These are phyloP conservation scores for Catharus ustulatus DNA, from an alignment of 2,797 vertebrate genomes.

Conservation along the genomic window DNA sequence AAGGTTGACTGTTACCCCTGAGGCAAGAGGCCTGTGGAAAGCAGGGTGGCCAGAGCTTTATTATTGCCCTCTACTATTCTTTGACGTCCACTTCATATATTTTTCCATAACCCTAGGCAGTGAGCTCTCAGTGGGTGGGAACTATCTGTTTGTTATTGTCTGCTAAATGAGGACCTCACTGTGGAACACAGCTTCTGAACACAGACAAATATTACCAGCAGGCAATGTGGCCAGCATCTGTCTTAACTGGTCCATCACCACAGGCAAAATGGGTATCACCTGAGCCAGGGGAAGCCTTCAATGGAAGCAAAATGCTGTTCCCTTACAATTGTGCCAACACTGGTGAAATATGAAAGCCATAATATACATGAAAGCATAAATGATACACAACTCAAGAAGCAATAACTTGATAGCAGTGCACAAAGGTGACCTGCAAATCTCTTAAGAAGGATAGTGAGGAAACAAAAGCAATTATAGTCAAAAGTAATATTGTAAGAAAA, in stretches of 20 bases:
- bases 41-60: constrained; percentile 3
- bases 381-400: not conserved
- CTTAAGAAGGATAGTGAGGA: not conserved
- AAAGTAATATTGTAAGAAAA: not conserved
- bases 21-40: constrained; percentile 41
- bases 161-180: not conserved
- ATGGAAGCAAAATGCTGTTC: not conserved
- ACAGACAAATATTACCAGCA: not conserved
- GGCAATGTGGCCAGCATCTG: not conserved
- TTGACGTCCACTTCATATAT: constrained; percentile 46
- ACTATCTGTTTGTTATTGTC: constrained; percentile 16
- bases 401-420: not conserved
- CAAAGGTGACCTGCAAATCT: constrained; percentile 14
- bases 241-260: not conserved
- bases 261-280: not conserved
- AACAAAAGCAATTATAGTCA: not conserved
- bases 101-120: constrained; percentile 65
- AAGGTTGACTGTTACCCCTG: constrained; percentile 41
- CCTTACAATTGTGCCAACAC: not conserved
- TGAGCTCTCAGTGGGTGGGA: constrained; percentile 19
- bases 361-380: not conserved
- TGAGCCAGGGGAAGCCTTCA: not conserved
- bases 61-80: constrained; percentile 46
- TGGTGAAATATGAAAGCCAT: not conserved
- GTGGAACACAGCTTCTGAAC: not conserved